Base-by-base conservation (phyloP, 1,140 invertebrate species). In the Drosophila ambigua region DNA sequence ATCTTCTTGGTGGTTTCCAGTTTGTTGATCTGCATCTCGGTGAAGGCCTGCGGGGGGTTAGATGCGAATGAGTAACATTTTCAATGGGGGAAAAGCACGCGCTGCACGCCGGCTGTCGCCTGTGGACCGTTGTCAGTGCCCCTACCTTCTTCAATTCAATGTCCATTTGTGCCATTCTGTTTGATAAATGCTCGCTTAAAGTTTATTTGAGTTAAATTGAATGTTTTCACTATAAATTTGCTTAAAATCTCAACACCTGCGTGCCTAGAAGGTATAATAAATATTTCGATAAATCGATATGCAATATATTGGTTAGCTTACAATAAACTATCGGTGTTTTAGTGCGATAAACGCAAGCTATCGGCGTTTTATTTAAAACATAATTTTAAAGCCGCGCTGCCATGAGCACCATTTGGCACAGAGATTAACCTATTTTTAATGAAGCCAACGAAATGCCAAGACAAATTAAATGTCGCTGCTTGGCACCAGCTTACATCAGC, bases 11-110 rank as follows among this genome's bases (percentile, higher is more conserved):
- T 81, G 1, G 91, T 92, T 23, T 92, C 91, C 57, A 91, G 75
- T 76, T 91, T 92, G 53, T 87, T 92, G 7, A 90, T 75, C 78
- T 92, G 91, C 91, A 92, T 91, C 58, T 92, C 91, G 43, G 89
- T 88, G 15, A 92, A 92, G 20, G 91, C 91, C 91, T 92, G 24
- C 20, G 11, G n/a, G n/a, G 28, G 31, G 13, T 46, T 35, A 50
- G 23, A 15, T 43, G 48, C 26, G 15, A 26, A 63, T 65, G 44
- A 69, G 31, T 59, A 49, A 69, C 7, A 57, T 39, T 35, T 48
- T 50, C 35, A 35, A 5, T 15, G 1, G 49, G 7, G 41, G 26
- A 41, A 41, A 23, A 72, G 48, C 80, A 83, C 63, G 76, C 65
- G 77, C 62, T 72, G 16, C 3, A 3, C 1, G 43, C 59, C 63